These are phyloP conservation scores for Lates calcarifer DNA, from an alignment of 2,113 vertebrate genomes.

Conservation along the genomic window DNA sequence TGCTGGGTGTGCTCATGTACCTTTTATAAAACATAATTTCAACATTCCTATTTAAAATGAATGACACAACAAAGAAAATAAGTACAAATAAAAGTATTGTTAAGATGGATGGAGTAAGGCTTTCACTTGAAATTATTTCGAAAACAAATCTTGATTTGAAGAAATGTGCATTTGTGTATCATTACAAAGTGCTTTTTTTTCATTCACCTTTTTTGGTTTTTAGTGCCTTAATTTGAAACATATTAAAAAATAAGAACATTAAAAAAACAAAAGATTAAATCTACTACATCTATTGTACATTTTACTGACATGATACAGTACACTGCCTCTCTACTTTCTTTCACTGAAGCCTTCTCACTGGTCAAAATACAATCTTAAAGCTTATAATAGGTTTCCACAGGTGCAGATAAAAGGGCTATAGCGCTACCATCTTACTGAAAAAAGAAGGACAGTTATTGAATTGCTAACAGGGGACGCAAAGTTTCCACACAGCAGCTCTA, in stretches of 20 bases:
- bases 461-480: constrained; percentile 27
- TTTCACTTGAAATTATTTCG: constrained; percentile 52
- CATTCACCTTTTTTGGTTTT: constrained; percentile 83
- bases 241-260: constrained; percentile 59
- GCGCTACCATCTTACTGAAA: constrained; percentile 30
- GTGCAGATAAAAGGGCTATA: constrained; percentile 50
- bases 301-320: constrained; percentile 60
- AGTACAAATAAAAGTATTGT: constrained; percentile 12
- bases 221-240: constrained; percentile 79
- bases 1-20: constrained; percentile 20
- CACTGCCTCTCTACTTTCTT: constrained; percentile 19
- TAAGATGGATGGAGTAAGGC: constrained; percentile 68
- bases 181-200: constrained; percentile 84
- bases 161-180: constrained; percentile 76
- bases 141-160: constrained; percentile 64
- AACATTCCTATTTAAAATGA: constrained; percentile 20
- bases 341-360: constrained; percentile 31
- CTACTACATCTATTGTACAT: constrained; percentile 60
- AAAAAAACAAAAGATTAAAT: constrained; percentile 47
- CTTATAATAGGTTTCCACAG: constrained; percentile 69
- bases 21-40: constrained; percentile 13
- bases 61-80: background rate
- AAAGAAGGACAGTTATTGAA: constrained; percentile 36
- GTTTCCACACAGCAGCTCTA: constrained; percentile 57
- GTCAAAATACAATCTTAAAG: constrained; percentile 77